A percentile compares a stretch with the other conserved stretches of the same genome.
Conservation (phyloP, 2,113 vertebrate genomes). For the Actinemys pallida region DNA sequence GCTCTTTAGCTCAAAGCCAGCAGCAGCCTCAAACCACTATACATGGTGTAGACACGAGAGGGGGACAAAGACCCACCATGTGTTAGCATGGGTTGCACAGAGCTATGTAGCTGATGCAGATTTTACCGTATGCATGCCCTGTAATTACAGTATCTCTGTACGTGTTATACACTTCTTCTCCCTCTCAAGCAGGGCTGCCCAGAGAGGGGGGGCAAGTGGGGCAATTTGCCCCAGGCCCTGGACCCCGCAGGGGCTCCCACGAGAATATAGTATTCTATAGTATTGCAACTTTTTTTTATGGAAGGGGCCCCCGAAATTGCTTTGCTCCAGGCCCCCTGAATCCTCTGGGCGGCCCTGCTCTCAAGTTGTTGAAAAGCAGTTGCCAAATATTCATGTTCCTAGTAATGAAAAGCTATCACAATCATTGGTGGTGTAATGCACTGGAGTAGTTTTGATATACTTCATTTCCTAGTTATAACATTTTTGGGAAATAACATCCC, state of each 20-base stretch:
- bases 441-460: not conserved
- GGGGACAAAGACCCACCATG: accelerated
- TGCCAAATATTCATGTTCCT: not conserved
- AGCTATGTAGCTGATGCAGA: not conserved
- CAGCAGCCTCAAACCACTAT: not conserved
- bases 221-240: no score
- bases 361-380: not conserved
- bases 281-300: no score
- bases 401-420: not conserved
- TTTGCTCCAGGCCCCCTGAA: no score
- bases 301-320: no score
- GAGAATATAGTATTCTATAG: no score
- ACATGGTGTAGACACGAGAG: not conserved
- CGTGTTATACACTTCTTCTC: not conserved
- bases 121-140: not conserved
- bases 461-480: not conserved
- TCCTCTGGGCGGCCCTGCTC: no score
- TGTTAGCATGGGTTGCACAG: accelerated
- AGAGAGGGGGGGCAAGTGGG: no score
- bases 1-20: not conserved
- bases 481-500: not conserved
- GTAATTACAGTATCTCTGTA: not conserved
- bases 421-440: not conserved
- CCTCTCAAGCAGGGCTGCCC: not conserved
- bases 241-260: no score